phyloP scores from a whole-genome alignment of 2,888 invertebrate genomes.

The Lepidochrysops patricia region DNA sequence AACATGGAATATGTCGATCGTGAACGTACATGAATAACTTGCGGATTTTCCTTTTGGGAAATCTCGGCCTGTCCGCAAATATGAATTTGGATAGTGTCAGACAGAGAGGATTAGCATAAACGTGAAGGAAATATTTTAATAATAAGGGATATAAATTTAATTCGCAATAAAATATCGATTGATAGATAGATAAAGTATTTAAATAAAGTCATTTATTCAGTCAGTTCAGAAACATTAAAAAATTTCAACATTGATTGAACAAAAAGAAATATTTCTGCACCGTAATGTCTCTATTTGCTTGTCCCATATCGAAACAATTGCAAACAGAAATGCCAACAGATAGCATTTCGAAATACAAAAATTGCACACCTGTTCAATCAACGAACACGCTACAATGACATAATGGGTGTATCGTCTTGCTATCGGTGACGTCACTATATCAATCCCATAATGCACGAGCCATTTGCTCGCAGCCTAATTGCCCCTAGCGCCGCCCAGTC shows the following conservation, averaged over 20 bases:
- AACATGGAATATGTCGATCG: constrained; percentile 42
- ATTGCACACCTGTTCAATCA: constrained; percentile 36
- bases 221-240: background rate
- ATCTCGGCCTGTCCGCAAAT: background rate
- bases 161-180: too few species aligned
- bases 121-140: too few species aligned
- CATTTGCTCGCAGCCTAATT: constrained; percentile 69
- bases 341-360: background rate
- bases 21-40: constrained; percentile 23
- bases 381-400: constrained; percentile 43
- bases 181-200: too few species aligned
- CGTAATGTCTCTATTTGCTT: background rate
- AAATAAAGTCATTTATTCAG: too few species aligned
- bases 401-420: constrained; percentile 55
- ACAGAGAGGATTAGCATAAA: too few species aligned
- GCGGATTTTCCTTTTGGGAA: background rate
- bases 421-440: constrained; percentile 47
- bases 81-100: background rate
- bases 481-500: constrained; percentile 69
- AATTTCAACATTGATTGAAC: background rate
- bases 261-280: background rate
- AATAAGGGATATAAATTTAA: too few species aligned
- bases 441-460: constrained; percentile 71
- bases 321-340: background rate
- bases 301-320: background rate